phyloP scores from a whole-genome alignment of 1,140 invertebrate species.

The Camponotus pennsylvanicus region DNA sequence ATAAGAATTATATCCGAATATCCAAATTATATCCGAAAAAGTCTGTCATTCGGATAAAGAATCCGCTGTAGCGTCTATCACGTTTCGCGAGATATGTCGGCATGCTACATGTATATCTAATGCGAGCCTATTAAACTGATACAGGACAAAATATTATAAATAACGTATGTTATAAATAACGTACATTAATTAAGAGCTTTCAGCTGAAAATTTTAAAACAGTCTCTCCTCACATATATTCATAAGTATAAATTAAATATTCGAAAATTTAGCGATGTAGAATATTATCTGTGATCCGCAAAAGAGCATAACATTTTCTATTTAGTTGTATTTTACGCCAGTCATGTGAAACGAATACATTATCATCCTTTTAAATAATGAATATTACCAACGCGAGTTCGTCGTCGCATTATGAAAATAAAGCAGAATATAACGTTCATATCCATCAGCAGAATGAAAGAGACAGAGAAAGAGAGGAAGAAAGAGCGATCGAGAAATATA shows the following conservation, averaged over 20 bases:
- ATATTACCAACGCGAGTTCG: not conserved
- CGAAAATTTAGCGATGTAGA: conserved; percentile 9
- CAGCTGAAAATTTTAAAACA: conserved; percentile 5
- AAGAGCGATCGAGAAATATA: not conserved
- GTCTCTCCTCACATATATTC: not conserved
- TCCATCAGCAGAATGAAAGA: not conserved
- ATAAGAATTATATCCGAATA: no score
- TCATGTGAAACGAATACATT: conserved; percentile 26
- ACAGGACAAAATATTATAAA: not conserved
- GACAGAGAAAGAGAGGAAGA: not conserved
- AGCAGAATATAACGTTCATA: conserved; percentile 27
- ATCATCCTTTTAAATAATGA: conserved; percentile 50
- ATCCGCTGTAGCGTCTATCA: no score
- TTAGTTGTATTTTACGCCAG: conserved; percentile 30
- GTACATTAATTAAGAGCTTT: conserved; percentile 36
- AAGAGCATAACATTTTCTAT: conserved; percentile 8
- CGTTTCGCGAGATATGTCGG: no score
- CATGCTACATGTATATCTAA: no score
- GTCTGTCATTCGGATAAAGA: no score
- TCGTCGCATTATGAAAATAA: conserved; percentile 9
- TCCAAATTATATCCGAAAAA: no score
- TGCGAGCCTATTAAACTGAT: not conserved
- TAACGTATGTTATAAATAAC: not conserved
- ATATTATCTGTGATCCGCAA: not conserved
- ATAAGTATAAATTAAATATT: conserved; percentile 38